Conservation (phyloP, 2,797 vertebrate species). For the Falco novaeseelandiae region DNA sequence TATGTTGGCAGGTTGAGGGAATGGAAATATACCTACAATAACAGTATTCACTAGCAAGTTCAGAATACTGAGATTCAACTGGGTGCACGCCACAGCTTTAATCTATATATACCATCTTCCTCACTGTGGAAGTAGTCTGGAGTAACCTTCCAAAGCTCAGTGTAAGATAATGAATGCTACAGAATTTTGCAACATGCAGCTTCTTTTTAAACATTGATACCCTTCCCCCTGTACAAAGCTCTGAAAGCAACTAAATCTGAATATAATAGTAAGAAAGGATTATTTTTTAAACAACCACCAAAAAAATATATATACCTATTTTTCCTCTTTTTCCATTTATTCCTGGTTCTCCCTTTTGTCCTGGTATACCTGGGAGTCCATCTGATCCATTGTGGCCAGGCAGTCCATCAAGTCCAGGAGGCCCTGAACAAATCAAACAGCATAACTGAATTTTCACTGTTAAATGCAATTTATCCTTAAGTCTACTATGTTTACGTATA, state of each 20-base stretch:
- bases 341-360: slow-evolving; percentile 87
- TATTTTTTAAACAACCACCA: background rate
- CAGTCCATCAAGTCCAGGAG: slow-evolving; percentile 82
- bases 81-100: background rate
- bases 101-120: background rate
- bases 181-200: background rate
- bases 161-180: background rate
- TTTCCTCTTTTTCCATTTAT: slow-evolving; percentile 89
- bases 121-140: background rate
- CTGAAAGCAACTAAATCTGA: background rate
- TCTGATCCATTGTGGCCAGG: slow-evolving; percentile 90
- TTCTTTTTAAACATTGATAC: background rate
- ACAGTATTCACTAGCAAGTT: background rate
- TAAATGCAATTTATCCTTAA: background rate
- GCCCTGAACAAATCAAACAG: slow-evolving; percentile 74
- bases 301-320: slow-evolving; percentile 78
- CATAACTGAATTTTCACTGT: background rate
- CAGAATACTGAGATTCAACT: background rate
- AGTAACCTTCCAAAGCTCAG: background rate
- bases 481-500: background rate
- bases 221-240: background rate
- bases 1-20: background rate
- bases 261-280: background rate
- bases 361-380: slow-evolving; percentile 82
- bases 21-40: background rate